Conservation (phyloP, 35 echinoderm and acorn worm genomes). For the Amphiura filiformis region DNA sequence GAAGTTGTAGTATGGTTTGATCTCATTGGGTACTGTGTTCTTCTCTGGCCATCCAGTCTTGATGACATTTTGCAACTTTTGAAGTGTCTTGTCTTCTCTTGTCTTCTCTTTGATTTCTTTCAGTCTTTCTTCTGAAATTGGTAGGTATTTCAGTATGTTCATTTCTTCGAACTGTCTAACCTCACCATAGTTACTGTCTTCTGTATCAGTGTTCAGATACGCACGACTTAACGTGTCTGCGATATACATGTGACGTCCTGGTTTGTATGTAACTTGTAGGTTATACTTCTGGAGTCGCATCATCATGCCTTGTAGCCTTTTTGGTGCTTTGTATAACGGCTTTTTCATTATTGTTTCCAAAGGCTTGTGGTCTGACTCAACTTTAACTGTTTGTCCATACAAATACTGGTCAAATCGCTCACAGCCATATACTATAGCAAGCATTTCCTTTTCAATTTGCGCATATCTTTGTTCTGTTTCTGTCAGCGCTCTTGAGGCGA, state of each 20-base stretch:
- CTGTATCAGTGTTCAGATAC: not conserved
- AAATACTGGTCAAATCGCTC: conserved; percentile 44
- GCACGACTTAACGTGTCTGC: conserved; percentile 51
- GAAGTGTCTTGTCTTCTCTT: not conserved
- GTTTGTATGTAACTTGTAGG: conserved; percentile 39
- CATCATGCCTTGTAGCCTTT: conserved; percentile 67
- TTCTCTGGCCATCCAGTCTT: not conserved
- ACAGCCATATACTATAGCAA: conserved; percentile 10
- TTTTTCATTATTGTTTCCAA: conserved; percentile 62
- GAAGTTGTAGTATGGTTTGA: not conserved
- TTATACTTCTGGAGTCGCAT: conserved; percentile 64
- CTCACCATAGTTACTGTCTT: not conserved
- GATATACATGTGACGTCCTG: conserved; percentile 39
- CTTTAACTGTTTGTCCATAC: conserved; percentile 47
- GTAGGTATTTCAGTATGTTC: not conserved
- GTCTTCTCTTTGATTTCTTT: not conserved
- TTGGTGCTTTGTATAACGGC: conserved; percentile 48
- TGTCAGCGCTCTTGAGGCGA: conserved; percentile 29
- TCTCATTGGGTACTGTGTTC: not conserved
- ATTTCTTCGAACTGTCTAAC: not conserved
- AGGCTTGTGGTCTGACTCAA: conserved; percentile 70
- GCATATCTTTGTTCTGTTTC: conserved; percentile 9
- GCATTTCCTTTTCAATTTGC: conserved; percentile 24
- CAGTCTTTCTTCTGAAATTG: not conserved
- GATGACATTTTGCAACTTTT: not conserved